phyloP scores from a whole-genome alignment of 2,888 invertebrate genomes.

The Idaea straminata region DNA sequence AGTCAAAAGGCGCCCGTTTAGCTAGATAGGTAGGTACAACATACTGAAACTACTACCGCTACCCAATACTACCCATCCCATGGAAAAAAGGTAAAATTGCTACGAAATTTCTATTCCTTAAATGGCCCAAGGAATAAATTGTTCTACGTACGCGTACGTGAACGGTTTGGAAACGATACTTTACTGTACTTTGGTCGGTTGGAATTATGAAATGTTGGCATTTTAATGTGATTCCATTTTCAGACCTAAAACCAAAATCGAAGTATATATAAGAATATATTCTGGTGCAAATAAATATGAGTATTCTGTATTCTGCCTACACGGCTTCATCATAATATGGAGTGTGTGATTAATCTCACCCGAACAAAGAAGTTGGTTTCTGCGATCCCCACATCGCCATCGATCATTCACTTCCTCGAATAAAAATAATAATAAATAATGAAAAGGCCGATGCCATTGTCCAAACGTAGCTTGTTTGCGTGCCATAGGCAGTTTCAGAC shows the following conservation, averaged over 20 bases:
- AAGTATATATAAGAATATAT: slow-evolving; percentile 15
- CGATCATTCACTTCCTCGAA: slow-evolving; percentile 73
- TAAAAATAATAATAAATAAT: slow-evolving; percentile 78
- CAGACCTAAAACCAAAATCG: not conserved
- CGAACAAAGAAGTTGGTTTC: slow-evolving; percentile 73
- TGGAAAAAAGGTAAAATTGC: slow-evolving; percentile 59
- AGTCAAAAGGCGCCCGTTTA: slow-evolving; percentile 52
- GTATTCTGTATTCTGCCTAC: slow-evolving; percentile 50
- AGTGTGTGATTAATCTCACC: slow-evolving; percentile 71
- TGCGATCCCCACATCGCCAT: slow-evolving; percentile 63
- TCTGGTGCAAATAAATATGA: slow-evolving; percentile 64
- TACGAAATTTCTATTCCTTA: slow-evolving; percentile 62
- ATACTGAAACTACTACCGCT: slow-evolving; percentile 56
- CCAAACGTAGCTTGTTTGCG: slow-evolving; percentile 66
- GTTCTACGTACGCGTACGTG: slow-evolving; percentile 56
- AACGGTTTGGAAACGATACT: slow-evolving; percentile 51
- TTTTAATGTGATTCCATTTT: slow-evolving; percentile 23
- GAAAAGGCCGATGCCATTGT: slow-evolving; percentile 61
- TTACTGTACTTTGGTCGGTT: slow-evolving; percentile 35
- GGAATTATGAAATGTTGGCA: slow-evolving; percentile 42
- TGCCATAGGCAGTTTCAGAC: slow-evolving; percentile 62
- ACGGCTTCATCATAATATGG: slow-evolving; percentile 56
- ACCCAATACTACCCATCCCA: slow-evolving; percentile 53
- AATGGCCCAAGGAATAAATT: slow-evolving; percentile 65
- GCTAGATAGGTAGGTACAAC: slow-evolving; percentile 32